phyloP scores from a whole-genome alignment of 2,888 invertebrate genomes.

The Oscheius sp. region DNA sequence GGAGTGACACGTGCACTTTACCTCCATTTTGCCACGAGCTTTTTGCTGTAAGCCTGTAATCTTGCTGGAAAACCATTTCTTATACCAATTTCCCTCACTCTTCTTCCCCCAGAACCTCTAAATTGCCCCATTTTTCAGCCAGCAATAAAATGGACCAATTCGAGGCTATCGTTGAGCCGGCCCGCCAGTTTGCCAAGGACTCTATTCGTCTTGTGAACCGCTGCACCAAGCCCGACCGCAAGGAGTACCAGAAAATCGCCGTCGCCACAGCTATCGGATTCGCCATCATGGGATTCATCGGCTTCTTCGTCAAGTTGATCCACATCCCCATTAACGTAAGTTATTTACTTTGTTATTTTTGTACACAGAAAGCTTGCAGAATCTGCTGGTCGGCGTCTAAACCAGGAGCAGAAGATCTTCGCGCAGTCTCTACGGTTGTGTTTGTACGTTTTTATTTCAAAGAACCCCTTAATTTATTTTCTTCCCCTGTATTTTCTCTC shows the following conservation, averaged over 20 bases:
- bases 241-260: slow-evolving; percentile 99
- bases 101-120: background rate
- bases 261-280: slow-evolving; percentile 99
- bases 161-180: slow-evolving; percentile 91
- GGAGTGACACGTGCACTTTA: too few relatives aligned
- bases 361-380: too few relatives aligned
- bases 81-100: background rate
- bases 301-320: slow-evolving; percentile 99
- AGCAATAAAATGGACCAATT: slow-evolving; percentile 90
- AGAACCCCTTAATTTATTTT: background rate
- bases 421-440: slow-evolving; percentile 65
- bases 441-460: slow-evolving; percentile 30
- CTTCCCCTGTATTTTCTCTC: background rate
- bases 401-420: too few relatives aligned
- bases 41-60: too few relatives aligned
- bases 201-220: slow-evolving; percentile 96
- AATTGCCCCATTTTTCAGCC: slow-evolving; percentile 3
- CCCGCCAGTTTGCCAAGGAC: slow-evolving; percentile 95
- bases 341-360: too few relatives aligned
- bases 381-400: too few relatives aligned
- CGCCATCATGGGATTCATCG: slow-evolving; percentile 99
- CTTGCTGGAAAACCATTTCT: background rate
- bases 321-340: slow-evolving; percentile 89
- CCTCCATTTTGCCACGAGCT: too few relatives aligned
- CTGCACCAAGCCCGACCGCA: slow-evolving; percentile 98